Evolutionary conservation across 2,113 vertebrate genomes (phyloP), one percentile per base, ranked within the genome.

Genomic region (Carassius gibelio): DNA sequence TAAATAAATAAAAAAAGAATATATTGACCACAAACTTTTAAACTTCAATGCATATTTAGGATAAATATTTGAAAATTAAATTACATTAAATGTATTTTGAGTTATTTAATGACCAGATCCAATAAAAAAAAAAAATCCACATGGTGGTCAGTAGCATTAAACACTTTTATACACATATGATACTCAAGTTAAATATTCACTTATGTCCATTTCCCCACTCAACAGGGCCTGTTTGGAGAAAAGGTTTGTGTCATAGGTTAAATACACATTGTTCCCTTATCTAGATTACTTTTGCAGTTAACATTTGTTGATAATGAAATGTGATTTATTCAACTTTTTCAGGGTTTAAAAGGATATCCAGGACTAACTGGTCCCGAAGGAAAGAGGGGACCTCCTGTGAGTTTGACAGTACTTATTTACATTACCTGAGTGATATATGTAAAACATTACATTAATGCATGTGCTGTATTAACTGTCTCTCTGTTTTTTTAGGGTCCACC

Each of bases 341-440:
- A 45, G 96, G 96, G 96, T 0, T 91, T 93, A 8, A 94, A 96
- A 89, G 96, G 96, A 36, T 94, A 93, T 87, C 57, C 87, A 0
- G 96, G 96, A 75, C 84, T 50, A 50, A 86, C 87, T 0, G 96
- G 96, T 78, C 66, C 74, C 48, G 85, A 72, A 81, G 96, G 96
- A 75, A 3, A 10, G 0, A 91, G 62, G 0, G 96, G 96, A 11
- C 14, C 75, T 19, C 92, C 92, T 57, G 96, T 96, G 87, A 94
- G 95, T 66, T 1, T 72, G 69, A 36, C 74, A 64, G n/a, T 64
- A 55, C 8, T 10, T 9, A 45, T 10, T 9, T 9, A 0, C 42
- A 10, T 42, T 42, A 42, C 42, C 45, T 55, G 10, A 30, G 36
- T 30, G 21, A 52, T 9, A n/a, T 52, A 13, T 30, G 9, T 55